Conservation (phyloP, 2,888 invertebrate species). For the Calliopum simillimum region DNA sequence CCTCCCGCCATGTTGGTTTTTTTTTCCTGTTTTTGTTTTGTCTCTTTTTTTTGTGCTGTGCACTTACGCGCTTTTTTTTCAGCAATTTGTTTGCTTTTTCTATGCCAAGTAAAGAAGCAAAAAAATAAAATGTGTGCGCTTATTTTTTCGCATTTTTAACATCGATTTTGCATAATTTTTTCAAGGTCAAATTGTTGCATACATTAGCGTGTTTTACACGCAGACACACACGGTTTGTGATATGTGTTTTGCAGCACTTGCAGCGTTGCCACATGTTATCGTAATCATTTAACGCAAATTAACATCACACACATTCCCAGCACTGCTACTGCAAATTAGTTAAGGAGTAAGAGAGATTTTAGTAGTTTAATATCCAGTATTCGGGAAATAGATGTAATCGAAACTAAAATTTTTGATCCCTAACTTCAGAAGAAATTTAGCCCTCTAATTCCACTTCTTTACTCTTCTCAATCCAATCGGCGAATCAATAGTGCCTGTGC, state of each 20-base stretch:
- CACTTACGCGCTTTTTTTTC: constrained; percentile 44
- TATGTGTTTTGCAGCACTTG: too few species aligned
- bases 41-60: not conserved
- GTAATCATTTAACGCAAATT: too few species aligned
- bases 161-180: constrained; percentile 65
- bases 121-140: constrained; percentile 32
- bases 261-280: too few species aligned
- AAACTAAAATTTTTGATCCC: too few species aligned
- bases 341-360: too few species aligned
- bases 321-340: not conserved
- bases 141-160: constrained; percentile 54
- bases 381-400: too few species aligned
- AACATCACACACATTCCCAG: not conserved
- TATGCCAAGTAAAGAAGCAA: constrained; percentile 30
- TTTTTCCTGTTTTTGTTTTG: constrained; percentile 18
- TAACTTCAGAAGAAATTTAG: too few species aligned
- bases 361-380: too few species aligned
- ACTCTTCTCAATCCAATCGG: too few species aligned
- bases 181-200: constrained; percentile 63
- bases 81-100: constrained; percentile 48
- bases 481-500: too few species aligned
- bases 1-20: constrained; percentile 24
- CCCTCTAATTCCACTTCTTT: too few species aligned
- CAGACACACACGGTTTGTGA: not conserved
- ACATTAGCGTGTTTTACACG: constrained; percentile 55